Conservation (phyloP, 2,797 vertebrate species). For the Tenualosa thibaudeaui region DNA sequence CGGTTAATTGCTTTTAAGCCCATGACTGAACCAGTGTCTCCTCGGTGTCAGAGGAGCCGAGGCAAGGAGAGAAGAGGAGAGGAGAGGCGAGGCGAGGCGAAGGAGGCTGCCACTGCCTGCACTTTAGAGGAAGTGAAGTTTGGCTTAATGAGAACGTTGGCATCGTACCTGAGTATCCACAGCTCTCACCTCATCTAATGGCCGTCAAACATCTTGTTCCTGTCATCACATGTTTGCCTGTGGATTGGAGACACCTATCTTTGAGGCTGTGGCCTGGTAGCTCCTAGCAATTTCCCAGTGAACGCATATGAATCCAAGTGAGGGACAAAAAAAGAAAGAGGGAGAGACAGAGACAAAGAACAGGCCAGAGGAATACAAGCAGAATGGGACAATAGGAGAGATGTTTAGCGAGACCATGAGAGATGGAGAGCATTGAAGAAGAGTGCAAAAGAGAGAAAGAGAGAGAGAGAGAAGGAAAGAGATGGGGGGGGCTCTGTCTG, state of each 20-base stretch:
- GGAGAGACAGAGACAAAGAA: background rate
- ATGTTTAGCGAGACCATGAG: background rate
- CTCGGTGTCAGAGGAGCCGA: background rate
- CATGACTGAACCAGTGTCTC: constrained; percentile 65
- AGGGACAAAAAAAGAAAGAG: background rate
- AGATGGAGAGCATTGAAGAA: background rate
- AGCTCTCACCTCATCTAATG: constrained; percentile 1
- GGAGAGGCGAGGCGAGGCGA: background rate
- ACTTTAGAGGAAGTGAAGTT: constrained; percentile 6
- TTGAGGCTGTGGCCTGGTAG: background rate
- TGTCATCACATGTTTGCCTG: background rate
- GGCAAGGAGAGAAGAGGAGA: background rate
- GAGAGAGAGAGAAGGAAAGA: background rate
- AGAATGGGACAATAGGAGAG: background rate
- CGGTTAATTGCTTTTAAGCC: constrained; percentile 78
- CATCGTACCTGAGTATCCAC: background rate
- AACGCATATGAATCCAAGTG: background rate
- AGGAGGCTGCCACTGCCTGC: background rate
- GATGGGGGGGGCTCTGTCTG: background rate
- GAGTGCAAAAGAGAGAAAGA: background rate
- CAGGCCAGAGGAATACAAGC: background rate
- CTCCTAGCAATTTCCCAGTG: background rate
- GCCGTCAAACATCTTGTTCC: background rate
- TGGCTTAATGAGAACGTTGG: background rate
- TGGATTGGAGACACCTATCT: background rate